Conservation (phyloP, 2,888 invertebrate species). For the Orthosia incerta region DNA sequence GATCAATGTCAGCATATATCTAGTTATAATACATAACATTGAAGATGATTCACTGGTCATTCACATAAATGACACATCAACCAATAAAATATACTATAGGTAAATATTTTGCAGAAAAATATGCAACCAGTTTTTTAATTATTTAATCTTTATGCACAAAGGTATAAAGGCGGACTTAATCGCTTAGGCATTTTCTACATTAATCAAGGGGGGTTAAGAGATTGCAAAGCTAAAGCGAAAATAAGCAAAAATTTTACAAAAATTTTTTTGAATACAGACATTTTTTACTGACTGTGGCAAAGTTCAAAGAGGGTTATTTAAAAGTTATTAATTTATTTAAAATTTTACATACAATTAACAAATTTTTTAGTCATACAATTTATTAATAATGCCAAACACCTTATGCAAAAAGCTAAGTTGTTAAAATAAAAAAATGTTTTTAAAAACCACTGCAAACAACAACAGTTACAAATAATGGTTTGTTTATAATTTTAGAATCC, state of each 20-base stretch:
- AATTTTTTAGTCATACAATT: too few relatives aligned
- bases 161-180: not conserved
- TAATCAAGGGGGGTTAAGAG: not conserved
- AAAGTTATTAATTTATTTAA: too few relatives aligned
- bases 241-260: too few relatives aligned
- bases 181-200: not conserved
- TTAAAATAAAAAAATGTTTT: too few relatives aligned
- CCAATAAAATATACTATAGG: slow-evolving; percentile 40
- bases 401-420: too few relatives aligned
- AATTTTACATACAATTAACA: too few relatives aligned
- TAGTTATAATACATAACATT: slow-evolving; percentile 66
- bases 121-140: too few relatives aligned
- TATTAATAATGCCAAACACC: too few relatives aligned
- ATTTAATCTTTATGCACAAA: not conserved
- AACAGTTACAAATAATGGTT: not conserved
- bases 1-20: slow-evolving; percentile 68
- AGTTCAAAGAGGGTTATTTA: too few relatives aligned
- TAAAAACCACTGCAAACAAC: not conserved
- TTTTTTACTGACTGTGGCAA: too few relatives aligned
- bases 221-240: not conserved
- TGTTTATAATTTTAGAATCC: not conserved
- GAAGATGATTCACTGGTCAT: slow-evolving; percentile 65
- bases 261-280: too few relatives aligned
- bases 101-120: slow-evolving; percentile 1
- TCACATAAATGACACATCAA: slow-evolving; percentile 67